Evolutionary conservation across 2,113 vertebrate genomes (phyloP), one percentile per base, ranked within the genome.

Genomic region (Excalfactoria chinensis): DNA sequence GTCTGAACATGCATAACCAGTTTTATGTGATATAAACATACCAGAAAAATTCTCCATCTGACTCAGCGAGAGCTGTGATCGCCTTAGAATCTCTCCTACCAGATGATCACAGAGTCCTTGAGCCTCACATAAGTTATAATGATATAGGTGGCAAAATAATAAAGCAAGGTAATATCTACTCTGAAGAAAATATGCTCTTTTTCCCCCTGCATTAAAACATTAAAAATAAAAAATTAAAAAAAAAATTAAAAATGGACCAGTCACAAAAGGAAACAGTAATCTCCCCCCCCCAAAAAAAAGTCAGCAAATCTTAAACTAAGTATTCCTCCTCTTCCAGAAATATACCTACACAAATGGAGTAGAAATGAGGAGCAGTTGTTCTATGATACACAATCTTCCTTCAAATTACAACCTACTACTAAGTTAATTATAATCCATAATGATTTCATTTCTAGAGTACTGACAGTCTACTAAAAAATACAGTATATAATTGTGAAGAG

Each of bases 21-120:
- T 51, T 84, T 22, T 21, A 79, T 8, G 25, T 34, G 72, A 62
- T 4, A 55, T n/a, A 90, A 74, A 81, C 97, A 81, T 97, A 98
- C 97, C 98, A 93, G 95, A 93, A 63, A 79, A 73, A 25, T 85
- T 78, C 92, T 95, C 94, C 71, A 28, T 72, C 55, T 95, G 89
- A 21, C 30, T 63, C 40, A 95, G 46, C 49, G 90, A 96, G 12
- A 98, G 89, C 35, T 92, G 96, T 11, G 97, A 95, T 48, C 93
- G 94, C 44, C 94, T 96, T 55, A 99, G 96, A 69, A 99, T 93
- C 70, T 98, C 95, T 66, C 83, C 95, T 34, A 98, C 98, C 91
- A 99, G 97, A 93, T 98, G 97, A 96, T 99, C 99, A 73, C 98
- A 99, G 19, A 99, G 95, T 55, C 98, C 98, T 95, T 99, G 98